Evolutionary conservation across 30 jellyfish, hydroid and myxozoan genomes (phyloP), one percentile per base, ranked within the genome.

Genomic region (Turritopsis dohrnii): DNA sequence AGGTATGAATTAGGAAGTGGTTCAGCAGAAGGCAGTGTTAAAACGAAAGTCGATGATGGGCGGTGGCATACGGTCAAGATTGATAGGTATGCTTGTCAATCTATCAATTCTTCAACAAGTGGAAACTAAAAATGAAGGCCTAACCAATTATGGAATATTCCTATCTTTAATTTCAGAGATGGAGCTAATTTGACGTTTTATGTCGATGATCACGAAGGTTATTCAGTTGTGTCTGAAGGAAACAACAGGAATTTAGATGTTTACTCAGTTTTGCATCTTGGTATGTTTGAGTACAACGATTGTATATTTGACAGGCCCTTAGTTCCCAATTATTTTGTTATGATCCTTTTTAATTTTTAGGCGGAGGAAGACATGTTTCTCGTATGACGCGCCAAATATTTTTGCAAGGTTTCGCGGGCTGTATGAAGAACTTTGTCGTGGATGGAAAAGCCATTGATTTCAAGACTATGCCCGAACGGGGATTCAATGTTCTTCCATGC

Each of bases 1-100:
- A 91, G 97, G 66, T 91, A 77, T 83, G 97, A 92, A 74, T 75
- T 92, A 23, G 96, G 97, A 28, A 92, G 95, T 79, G 96, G 96
- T 0, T 53, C 83, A 25, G 96, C 94, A 18, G 86, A 81, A 7
- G 84, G 94, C 17, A 25, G 74, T 26, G 84, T 91, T 24, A 53
- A 71, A 26, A 75, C 31, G 20, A 89, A 77, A 66, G 54, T 92
- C 54, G 87, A 88, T 73, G 95, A 92, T 73, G 96, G 91, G 1
- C 29, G 71, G 75, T 92, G 97, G 97, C 97, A 92, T 80, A 74
- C 84, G 18, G 66, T 91, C 0, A 23, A n/a, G 20, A 54, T 87
- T 20, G 53, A 21, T 16, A 86, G 97, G 97, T 90, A 77, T n/a
- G 53, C 77, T 8, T 0, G 77, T 23, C 8, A 60, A 60, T 18